phyloP scores from a whole-genome alignment of 2,797 vertebrate genomes.

The Cygnus olor region DNA sequence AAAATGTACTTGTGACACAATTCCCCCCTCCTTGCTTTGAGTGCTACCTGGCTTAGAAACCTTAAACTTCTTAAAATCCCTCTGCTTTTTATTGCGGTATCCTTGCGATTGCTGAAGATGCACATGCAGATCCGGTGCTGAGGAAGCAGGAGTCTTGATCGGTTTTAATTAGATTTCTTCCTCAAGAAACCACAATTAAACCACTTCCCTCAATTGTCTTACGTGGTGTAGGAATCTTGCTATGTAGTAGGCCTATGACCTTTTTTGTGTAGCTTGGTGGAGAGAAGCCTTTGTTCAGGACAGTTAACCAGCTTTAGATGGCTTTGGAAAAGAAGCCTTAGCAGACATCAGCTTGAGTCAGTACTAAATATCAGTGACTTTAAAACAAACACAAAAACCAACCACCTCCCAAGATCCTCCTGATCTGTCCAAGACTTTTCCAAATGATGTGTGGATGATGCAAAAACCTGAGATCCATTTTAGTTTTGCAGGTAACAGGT shows the following conservation, averaged over 20 bases:
- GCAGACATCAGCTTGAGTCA: neutral
- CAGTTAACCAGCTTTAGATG: neutral
- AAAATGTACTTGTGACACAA: neutral
- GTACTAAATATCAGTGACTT: neutral
- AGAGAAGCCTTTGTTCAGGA: neutral
- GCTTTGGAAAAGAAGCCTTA: neutral
- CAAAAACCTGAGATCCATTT: neutral
- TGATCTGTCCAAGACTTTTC: neutral
- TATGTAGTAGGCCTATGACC: neutral
- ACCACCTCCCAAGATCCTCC: neutral
- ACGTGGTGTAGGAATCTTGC: neutral
- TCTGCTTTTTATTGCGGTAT: neutral
- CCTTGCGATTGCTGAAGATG: neutral
- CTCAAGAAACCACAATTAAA: conserved; percentile 35
- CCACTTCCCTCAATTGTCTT: neutral
- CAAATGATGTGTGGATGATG: neutral
- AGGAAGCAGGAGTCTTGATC: conserved; percentile 42
- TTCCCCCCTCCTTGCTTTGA: neutral
- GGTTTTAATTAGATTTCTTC: conserved; percentile 51
- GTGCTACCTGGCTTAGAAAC: neutral
- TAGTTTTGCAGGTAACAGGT: neutral
- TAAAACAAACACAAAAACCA: neutral
- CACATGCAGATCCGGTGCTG: neutral
- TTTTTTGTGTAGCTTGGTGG: conserved; percentile 1
- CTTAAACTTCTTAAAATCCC: neutral